phyloP scores from a whole-genome alignment of 2,888 invertebrate genomes.

The Dysmachus trigonus region DNA sequence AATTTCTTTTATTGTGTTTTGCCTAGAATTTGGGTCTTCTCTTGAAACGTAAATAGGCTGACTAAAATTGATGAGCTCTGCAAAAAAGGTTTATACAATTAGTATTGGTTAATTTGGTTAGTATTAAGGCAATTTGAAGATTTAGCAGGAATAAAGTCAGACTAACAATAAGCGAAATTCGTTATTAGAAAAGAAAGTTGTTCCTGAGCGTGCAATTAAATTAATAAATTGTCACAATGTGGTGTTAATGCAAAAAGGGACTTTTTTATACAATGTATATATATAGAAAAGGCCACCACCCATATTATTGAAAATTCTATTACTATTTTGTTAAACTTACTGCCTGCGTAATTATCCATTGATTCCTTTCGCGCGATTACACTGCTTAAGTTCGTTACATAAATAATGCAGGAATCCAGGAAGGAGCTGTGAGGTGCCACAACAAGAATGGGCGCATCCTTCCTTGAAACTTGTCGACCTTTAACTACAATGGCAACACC shows the following conservation, averaged over 20 bases:
- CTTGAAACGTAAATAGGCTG: conserved; percentile 95
- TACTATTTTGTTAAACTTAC: conserved; percentile 70
- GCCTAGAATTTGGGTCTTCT: conserved; percentile 91
- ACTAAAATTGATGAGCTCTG: conserved; percentile 90
- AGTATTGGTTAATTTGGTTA: neutral
- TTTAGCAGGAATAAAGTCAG: neutral
- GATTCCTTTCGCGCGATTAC: conserved; percentile 85
- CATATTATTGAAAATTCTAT: neutral
- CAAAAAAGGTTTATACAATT: conserved; percentile 52
- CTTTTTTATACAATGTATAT: neutral
- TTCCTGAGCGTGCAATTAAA: neutral
- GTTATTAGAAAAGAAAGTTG: conserved; percentile 45
- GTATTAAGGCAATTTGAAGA: neutral
- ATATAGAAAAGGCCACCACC: neutral
- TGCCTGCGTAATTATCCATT: conserved; percentile 85
- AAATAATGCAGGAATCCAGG: conserved; percentile 86
- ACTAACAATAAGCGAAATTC: conserved; percentile 17
- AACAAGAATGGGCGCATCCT: conserved; percentile 86
- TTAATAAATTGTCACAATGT: neutral
- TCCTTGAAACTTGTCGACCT: conserved; percentile 77
- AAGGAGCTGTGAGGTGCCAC: conserved; percentile 90
- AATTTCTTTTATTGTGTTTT: conserved; percentile 90
- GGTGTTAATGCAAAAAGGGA: neutral
- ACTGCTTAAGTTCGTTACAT: conserved; percentile 82
- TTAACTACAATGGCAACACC: conserved; percentile 64